Evolutionary conservation across 2,113 vertebrate species (phyloP), one percentile per base, ranked within the genome.

Genomic region (Psilopsiagon aurifrons): DNA sequence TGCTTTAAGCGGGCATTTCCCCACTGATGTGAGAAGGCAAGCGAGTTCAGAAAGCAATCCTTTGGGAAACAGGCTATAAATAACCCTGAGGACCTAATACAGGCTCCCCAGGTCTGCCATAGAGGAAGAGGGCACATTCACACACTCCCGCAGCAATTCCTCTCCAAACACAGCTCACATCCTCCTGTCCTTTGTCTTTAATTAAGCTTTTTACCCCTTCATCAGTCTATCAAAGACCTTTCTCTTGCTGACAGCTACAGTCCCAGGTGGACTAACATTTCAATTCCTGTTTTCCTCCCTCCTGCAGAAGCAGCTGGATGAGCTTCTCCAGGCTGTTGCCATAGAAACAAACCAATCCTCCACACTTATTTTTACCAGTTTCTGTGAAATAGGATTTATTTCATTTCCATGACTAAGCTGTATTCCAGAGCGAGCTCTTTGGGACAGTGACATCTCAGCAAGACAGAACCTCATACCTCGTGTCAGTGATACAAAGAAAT

Each of bases 281-380:
- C 95, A 91, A 46, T 73, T 51, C 19, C n/a, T 91, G 88, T 54
- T 96, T 94, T 92, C 57, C 76, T 79, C 83, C 86, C 75, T 83
- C 94, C 92, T 73, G 92, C 90, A 86, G 73, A 81, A 90, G 68
- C 96, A 96, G 91, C 90, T 97, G 76, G 64, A 90, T 63, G 39
- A 90, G 91, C 91, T 93, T 92, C 83, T 41, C 84, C 78, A 80
- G 94, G 46, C 92, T 78, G 95, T 95, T 97, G 91, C 94, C 86
- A 96, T 96, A 95, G 95, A 94, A 95, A 96, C 93, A 91, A 95
- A 93, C 82, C 94, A 96, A 94, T 96, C 95, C 90, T 94, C 92
- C 93, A 92, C 94, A 96, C 88, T 96, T 95, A 95, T 97, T 96
- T 97, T 96, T 88, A 93, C 95, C 95, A 92, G 73, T 95, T 95